Evolutionary conservation across 2,113 vertebrate genomes (phyloP).

Genomic region (Cyrtonyx montezumae): DNA sequence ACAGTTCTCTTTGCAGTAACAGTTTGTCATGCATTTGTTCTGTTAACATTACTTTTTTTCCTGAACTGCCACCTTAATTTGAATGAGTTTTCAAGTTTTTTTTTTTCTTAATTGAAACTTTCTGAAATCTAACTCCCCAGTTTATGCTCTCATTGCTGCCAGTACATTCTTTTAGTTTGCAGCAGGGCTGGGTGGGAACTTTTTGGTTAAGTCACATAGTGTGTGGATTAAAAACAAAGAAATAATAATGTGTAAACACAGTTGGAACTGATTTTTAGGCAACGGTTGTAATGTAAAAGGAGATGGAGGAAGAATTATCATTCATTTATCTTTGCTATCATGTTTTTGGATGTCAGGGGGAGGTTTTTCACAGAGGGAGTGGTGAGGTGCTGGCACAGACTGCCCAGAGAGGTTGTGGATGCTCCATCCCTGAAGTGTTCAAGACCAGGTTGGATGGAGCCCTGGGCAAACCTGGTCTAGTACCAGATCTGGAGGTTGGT

Average conservation of each 20-base stretch:
- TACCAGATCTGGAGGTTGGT: too few species aligned
- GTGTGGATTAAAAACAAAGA: not conserved
- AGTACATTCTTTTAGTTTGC: not conserved
- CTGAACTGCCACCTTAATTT: not conserved
- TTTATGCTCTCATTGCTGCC: not conserved
- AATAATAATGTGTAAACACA: not conserved
- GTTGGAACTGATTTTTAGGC: not conserved
- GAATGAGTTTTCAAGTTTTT: not conserved
- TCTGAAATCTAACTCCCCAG: not conserved
- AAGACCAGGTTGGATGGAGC: too few species aligned
- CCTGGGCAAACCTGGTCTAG: too few species aligned
- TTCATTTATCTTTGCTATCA: too few species aligned
- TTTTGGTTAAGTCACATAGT: not conserved
- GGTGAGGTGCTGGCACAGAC: too few species aligned
- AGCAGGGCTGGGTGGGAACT: not conserved
- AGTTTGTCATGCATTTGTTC: not conserved
- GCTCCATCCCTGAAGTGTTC: too few species aligned
- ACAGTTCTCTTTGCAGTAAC: not conserved
- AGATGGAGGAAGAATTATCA: too few species aligned
- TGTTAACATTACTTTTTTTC: not conserved
- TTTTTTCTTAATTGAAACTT: not conserved
- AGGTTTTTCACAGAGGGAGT: too few species aligned
- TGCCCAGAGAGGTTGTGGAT: too few species aligned
- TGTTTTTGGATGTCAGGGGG: too few species aligned
- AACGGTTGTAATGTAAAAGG: too few species aligned